Percentiles rank a stretch among this genome's conserved stretches.
Conservation (phyloP, 2,888 invertebrate genomes). For the Holacanthella duospinosa region DNA sequence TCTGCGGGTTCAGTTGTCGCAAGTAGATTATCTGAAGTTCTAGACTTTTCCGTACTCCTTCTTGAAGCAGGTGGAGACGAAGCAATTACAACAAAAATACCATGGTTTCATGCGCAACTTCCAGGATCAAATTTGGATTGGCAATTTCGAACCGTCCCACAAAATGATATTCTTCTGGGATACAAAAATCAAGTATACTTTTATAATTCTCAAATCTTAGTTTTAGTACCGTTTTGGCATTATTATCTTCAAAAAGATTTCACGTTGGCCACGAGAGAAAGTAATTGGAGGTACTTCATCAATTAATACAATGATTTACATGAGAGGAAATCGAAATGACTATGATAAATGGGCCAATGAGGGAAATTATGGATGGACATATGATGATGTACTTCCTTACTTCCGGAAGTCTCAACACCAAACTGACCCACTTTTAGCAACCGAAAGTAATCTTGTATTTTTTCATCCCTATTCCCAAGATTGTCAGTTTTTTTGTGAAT, state of each 20-base stretch:
- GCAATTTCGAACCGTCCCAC: constrained; percentile 46
- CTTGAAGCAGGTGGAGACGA: constrained; percentile 49
- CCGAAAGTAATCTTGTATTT: constrained; percentile 30
- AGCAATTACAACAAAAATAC: constrained; percentile 44
- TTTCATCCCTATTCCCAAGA: too few relatives aligned
- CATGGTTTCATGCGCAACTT: constrained; percentile 40
- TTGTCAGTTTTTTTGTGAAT: too few relatives aligned
- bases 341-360: constrained; percentile 71
- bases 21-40: constrained; percentile 44
- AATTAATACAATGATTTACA: constrained; percentile 71
- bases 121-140: constrained; percentile 43
- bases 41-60: constrained; percentile 45
- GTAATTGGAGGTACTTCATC: constrained; percentile 60
- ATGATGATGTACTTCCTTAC: constrained; percentile 25
- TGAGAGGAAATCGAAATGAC: constrained; percentile 74
- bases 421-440: constrained; percentile 24
- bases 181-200: constrained; percentile 24
- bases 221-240: background rate
- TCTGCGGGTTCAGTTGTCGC: constrained; percentile 49
- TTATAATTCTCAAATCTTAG: background rate
- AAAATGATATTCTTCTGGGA: constrained; percentile 36
- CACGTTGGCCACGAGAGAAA: constrained; percentile 50
- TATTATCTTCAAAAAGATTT: constrained; percentile 5
- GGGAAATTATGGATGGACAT: constrained; percentile 30
- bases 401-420: constrained; percentile 29